Evolutionary conservation across 2,113 vertebrate genomes (phyloP), one percentile per base, ranked within the genome.

Genomic region (Phylloscopus whistleri): DNA sequence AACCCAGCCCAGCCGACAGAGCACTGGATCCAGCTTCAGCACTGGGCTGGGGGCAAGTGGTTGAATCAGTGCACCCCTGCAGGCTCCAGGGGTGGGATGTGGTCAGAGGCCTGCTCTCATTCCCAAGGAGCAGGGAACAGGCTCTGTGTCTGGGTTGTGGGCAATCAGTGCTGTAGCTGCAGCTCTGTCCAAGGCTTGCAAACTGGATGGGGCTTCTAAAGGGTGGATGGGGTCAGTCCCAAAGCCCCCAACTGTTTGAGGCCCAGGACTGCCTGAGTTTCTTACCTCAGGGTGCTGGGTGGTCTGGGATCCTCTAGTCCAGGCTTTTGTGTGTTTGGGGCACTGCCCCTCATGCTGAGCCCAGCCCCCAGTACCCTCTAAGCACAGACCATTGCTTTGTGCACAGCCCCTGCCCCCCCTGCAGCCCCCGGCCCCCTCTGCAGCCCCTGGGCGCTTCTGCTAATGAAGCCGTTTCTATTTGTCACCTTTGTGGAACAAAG

Each of bases 401-500:
- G 66, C 3, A 3, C 28, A 77, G 66, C 10, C n/a, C 35, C 17
- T 16, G 13, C 14, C 8, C 30, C 27, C 51, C 31, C 46, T 83
- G 69, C 46, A 78, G 51, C 20, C 55, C 20, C 27, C 2, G 0
- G 52, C 13, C 43, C 41, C 51, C 39, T 39, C 46, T 92, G 87
- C 73, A 90, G 35, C 35, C 80, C 39, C 28, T 0, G 0, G 82
- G 22, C 14, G 4, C 52, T 94, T 75, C 80, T 89, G 82, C 82
- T 94, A 84, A 95, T 76, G 68, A 95, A 95, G 76, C 46, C 6
- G 5, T 93, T 96, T 91, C 95, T 93, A 48, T 95, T 90, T 96
- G 90, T 91, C 3, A 0, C 84, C 83, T 96, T 94, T 96, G 84
- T 89, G 55, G 93, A 96, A 94, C 94, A 96, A 97, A 96, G 97